Conservation (phyloP, 2,113 vertebrate species). For the Romanogobio albipinnatus region DNA sequence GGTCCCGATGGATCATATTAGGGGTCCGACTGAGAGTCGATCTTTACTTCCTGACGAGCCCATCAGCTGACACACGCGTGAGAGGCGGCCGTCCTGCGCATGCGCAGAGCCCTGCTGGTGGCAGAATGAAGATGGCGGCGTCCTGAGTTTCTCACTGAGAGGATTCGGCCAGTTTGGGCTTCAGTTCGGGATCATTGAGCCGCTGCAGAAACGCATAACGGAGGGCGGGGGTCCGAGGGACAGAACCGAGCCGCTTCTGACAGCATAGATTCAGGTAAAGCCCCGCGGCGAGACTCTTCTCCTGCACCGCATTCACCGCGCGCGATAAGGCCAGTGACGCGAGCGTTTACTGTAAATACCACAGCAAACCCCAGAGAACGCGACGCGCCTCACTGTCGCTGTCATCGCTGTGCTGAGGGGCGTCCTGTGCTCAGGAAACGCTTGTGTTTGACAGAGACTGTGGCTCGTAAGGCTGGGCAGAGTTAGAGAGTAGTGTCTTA, state of each 20-base stretch:
- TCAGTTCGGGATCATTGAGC: slow-evolving; percentile 64
- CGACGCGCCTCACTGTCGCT: neutral
- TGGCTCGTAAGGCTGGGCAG: neutral
- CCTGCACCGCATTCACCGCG: no score
- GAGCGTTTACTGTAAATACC: neutral
- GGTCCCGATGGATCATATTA: no score
- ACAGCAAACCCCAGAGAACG: neutral
- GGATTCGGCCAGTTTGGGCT: slow-evolving; percentile 68
- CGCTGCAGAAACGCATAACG: slow-evolving; percentile 60
- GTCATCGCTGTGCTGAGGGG: neutral
- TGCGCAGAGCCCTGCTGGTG: slow-evolving; percentile 66
- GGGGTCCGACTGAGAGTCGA: no score
- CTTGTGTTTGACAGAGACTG: neutral
- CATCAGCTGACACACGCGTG: slow-evolving; percentile 81
- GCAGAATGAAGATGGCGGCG: slow-evolving; percentile 78
- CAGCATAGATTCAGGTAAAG: slow-evolving; percentile 71
- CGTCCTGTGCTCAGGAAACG: fast-evolving
- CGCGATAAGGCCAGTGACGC: neutral
- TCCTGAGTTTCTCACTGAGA: slow-evolving; percentile 71
- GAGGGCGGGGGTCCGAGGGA: slow-evolving; percentile 73
- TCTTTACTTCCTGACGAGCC: slow-evolving; percentile 23
- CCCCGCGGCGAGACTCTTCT: slow-evolving; percentile 28
- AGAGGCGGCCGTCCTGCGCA: slow-evolving; percentile 66
- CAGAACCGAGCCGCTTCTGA: slow-evolving; percentile 61
- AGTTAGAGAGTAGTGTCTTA: neutral